Conservation (phyloP, 2,888 invertebrate genomes). For the Parnassius apollo region DNA sequence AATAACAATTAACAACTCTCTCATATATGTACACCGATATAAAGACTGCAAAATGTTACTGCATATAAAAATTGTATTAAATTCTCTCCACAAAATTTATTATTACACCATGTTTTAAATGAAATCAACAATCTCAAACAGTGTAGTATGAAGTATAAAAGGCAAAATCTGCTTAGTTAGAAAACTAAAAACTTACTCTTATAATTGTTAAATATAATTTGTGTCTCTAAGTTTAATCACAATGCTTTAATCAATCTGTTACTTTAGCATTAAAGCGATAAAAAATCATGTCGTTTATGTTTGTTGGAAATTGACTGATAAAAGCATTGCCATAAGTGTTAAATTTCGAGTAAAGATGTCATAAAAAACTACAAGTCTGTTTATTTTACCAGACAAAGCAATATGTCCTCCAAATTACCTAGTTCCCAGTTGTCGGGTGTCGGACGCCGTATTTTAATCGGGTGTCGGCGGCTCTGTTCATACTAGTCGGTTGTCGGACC, state of each 20-base stretch:
- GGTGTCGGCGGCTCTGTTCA: no score
- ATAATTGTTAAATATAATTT: conserved; percentile 36
- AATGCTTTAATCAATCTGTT: conserved; percentile 49
- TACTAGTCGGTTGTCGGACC: no score
- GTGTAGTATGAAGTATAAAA: conserved; percentile 1
- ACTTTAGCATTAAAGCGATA: conserved; percentile 4
- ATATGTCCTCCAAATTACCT: conserved; percentile 36
- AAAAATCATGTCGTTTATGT: not conserved
- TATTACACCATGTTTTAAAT: conserved; percentile 22
- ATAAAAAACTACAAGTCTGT: conserved; percentile 49
- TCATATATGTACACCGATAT: conserved; percentile 33
- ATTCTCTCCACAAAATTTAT: conserved; percentile 24
- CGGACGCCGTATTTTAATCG: no score
- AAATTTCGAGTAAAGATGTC: conserved; percentile 39
- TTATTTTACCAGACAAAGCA: conserved; percentile 49
- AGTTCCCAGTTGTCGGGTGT: no score
- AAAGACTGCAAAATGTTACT: conserved; percentile 34
- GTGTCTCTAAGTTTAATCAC: conserved; percentile 40
- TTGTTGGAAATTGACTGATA: not conserved
- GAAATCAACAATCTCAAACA: conserved; percentile 11
- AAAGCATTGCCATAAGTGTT: conserved; percentile 46
- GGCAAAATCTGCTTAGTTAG: conserved; percentile 40
- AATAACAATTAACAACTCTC: conserved; percentile 28
- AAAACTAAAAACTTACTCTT: conserved; percentile 49
- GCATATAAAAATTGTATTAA: conserved; percentile 13